Base-by-base conservation (phyloP, 2,113 vertebrate genomes). In the Larimichthys polyactis region DNA sequence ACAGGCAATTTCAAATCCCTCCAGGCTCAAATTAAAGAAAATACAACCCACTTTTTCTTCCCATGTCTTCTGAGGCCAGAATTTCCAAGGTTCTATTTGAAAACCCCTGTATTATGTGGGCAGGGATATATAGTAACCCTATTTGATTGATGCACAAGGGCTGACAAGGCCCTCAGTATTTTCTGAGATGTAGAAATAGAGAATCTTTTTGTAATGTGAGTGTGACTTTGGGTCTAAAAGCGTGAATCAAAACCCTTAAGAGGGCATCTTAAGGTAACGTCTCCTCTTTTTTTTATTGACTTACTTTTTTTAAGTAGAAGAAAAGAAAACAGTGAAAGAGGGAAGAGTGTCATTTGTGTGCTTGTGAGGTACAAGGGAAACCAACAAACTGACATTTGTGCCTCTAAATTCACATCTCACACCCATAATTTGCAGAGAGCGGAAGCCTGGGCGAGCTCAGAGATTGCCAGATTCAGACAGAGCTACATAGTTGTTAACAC, bases 391-490 rank as follows among this genome's bases (percentile, higher is more conserved):
- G 44, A 81, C 68, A 85, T 78, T 84, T 72, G 66, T 79, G 81
- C 59, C 52, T 88, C 79, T 72, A 87, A 89, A 89, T 91, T 40
- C 80, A 88, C 77, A 83, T 77, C 84, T 87, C 70, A 81, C 76
- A 82, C 76, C 78, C 51, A 22, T 91, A 79, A 94, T 91, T 92
- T 87, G 32, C 79, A 87, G 17, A 77, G 44, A 83, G 81, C 40
- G 29, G 55, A 71, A 84, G 86, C 77, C 27, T 24, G 20, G 40
- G 27, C 0, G 51, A 51, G 15, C 69, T 77, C 64, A 32, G 55
- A 9, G 67, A 71, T 67, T 71, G 80, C 75, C 83, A 77, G 51
- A 15, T 82, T 78, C 55, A 78, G 64, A 81, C 62, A 60, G 36
- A 48, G 76, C 81, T 69, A 76, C 78, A 81, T 72, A 69, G 85